Base-by-base conservation (phyloP, 2,113 vertebrate species). In the Butastur rufipennis region DNA sequence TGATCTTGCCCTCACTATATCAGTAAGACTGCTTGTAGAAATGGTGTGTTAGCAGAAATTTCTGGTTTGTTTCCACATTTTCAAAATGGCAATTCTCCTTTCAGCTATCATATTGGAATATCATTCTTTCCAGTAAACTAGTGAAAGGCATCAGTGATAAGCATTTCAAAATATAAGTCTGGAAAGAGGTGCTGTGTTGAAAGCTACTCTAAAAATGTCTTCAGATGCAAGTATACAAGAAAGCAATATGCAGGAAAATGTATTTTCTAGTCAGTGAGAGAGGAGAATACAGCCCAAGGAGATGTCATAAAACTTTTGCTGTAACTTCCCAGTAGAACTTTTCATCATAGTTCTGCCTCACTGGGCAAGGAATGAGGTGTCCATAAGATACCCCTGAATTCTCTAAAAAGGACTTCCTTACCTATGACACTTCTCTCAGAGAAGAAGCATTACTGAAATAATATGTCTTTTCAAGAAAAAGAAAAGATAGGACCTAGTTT, bases 371-470 rank as follows among this genome's bases (percentile, higher is more conserved):
- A 79, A 72, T 21, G 5, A 81, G 8, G 3, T 55, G 4, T 77
- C 21, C 9, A 5, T 42, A 53, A 67, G 14, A 48, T 31, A 75
- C 1, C 22, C 8, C 22, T 59, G 27, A 86, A 62, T 80, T 80
- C 11, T 77, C 32, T 77, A 34, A 58, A 86, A 83, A 63, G 8
- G 22, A 20, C 20, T 62, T 62, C 26, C 23, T 88, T 67, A 34
- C 4, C 14, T 52, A 18, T 48, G n/a, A 53, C 23, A 40, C 21
- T 11, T 53, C 5, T 45, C 5, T 55, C 0, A 0, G 4, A 71
- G 19, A 45, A 40, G 29, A 27, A 85, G 4, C 36, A 66, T 65
- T 88, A 53, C n/a, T 45, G 23, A 88, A 80, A 62, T 85, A 42
- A 25, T 62, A 20, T 3, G 17, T 15, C 0, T 66, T 40, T 63